phyloP scores from a whole-genome alignment of 2,888 invertebrate species.

The Argyresthia goedartella region DNA sequence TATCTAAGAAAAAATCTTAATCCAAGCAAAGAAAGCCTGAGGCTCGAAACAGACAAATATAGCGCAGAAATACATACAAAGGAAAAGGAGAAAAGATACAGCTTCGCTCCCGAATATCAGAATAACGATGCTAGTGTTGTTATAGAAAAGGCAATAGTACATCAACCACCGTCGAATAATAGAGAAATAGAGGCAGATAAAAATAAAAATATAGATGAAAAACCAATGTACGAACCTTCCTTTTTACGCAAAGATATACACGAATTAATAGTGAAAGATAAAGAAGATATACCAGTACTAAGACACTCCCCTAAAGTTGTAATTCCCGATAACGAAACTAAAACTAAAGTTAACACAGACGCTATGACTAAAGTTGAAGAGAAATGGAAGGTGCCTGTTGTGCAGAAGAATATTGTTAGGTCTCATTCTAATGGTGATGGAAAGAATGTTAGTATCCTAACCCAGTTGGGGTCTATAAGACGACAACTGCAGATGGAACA shows the following conservation, averaged over 20 bases:
- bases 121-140: constrained; percentile 10
- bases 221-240: constrained; percentile 14
- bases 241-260: constrained; percentile 15
- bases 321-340: constrained; percentile 9
- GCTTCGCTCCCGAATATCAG: neutral
- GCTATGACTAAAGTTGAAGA: constrained; percentile 52
- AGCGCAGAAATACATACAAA: constrained; percentile 1
- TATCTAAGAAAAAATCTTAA: constrained; percentile 52
- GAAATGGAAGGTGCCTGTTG: constrained; percentile 72
- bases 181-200: neutral
- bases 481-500: constrained; percentile 77
- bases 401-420: constrained; percentile 73
- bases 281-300: constrained; percentile 73
- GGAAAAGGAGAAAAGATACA: neutral
- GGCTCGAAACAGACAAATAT: constrained; percentile 10
- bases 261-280: constrained; percentile 20
- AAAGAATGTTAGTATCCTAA: constrained; percentile 68
- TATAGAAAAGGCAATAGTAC: constrained; percentile 28
- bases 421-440: constrained; percentile 55
- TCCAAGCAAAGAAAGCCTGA: constrained; percentile 27
- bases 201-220: neutral
- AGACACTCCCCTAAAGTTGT: constrained; percentile 55
- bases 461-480: constrained; percentile 77
- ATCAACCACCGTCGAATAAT: constrained; percentile 17
- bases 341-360: constrained; percentile 23